Evolutionary conservation across 2,113 vertebrate genomes (phyloP), one percentile per base, ranked within the genome.

Genomic region (Platanista minor): DNA sequence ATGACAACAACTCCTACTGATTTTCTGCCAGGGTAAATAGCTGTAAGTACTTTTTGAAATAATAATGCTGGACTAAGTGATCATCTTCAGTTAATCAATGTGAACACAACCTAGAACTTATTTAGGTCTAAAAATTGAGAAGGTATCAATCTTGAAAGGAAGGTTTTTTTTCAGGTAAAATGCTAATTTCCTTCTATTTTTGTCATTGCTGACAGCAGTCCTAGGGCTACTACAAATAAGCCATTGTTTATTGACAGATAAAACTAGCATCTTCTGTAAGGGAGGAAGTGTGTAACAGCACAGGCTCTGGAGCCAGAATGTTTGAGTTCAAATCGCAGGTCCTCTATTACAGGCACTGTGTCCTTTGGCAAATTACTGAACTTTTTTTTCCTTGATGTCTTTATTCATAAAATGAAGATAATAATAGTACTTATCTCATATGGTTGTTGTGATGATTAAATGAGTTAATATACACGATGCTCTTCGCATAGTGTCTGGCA

Each of bases 11-110:
- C 83, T 90, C 62, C 36, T 96, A 97, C 96, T 96, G 97, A 97
- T 93, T 98, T 96, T 93, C 96, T 98, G 96, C 90, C 96, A 97
- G 62, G 36, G 74, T 94, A 97, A 97, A 97, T 95, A 98, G 97
- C 94, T 93, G 69, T 95, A 97, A 97, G 95, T 96, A 96, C 95
- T 96, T 96, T 97, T 90, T 92, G 92, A 98, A 93, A 97, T 96
- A 97, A 96, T 96, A 97, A 97, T 90, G 39, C 52, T 57, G 69
- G 80, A 95, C 94, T 96, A 95, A 98, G 94, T 97, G 83, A 90
- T 96, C 95, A 85, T 81, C 87, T 83, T 93, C n/a, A 91, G 95
- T 97, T 96, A 98, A 97, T 97, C 96, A 97, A 93, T 90, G 69
- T 59, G 92, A 96, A 94, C 81, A 93, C 69, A 96, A 93, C 78